Evolutionary conservation across 2,888 invertebrate species (phyloP).

Genomic region (Pycnomerus fuliginosus): DNA sequence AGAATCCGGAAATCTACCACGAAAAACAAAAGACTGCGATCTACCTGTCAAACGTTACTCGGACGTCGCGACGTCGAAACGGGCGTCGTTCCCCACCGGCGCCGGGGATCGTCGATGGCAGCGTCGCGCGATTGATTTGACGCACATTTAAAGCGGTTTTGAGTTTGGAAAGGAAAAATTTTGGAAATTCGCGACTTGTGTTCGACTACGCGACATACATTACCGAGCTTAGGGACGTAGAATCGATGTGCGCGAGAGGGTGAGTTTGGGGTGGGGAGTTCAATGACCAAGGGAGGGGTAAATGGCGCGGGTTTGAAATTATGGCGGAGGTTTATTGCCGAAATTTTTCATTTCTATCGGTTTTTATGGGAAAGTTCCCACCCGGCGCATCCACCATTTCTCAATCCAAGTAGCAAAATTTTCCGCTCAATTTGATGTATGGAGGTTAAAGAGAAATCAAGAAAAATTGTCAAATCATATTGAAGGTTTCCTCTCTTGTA

Average conservation of each 20-base stretch:
- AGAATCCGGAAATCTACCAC: not conserved
- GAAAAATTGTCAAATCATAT: too few relatives aligned
- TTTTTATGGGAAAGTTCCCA: not conserved
- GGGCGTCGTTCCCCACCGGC: too few relatives aligned
- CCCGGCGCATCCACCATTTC: conserved; percentile 12
- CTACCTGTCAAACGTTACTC: conserved; percentile 17
- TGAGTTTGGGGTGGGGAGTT: conserved; percentile 38
- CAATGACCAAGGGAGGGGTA: conserved; percentile 34
- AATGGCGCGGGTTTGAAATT: conserved; percentile 2
- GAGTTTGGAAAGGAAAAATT: conserved; percentile 30
- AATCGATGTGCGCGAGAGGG: conserved; percentile 43
- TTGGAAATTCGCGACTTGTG: conserved; percentile 37
- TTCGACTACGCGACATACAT: conserved; percentile 44
- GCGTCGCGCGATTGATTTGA: too few relatives aligned
- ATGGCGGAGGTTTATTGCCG: too few relatives aligned
- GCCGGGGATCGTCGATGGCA: too few relatives aligned
- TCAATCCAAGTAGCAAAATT: not conserved
- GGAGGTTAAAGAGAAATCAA: too few relatives aligned
- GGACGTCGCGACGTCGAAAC: conserved; percentile 15
- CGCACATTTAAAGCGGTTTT: too few relatives aligned
- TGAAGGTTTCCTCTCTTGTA: too few relatives aligned
- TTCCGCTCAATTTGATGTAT: too few relatives aligned
- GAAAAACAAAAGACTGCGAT: conserved; percentile 12
- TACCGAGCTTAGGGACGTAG: conserved; percentile 38
- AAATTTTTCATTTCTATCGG: too few relatives aligned